Evolutionary conservation across 1,140 invertebrate genomes (phyloP), one percentile per base, ranked within the genome.

Genomic region (Adoxophyes honmai): DNA sequence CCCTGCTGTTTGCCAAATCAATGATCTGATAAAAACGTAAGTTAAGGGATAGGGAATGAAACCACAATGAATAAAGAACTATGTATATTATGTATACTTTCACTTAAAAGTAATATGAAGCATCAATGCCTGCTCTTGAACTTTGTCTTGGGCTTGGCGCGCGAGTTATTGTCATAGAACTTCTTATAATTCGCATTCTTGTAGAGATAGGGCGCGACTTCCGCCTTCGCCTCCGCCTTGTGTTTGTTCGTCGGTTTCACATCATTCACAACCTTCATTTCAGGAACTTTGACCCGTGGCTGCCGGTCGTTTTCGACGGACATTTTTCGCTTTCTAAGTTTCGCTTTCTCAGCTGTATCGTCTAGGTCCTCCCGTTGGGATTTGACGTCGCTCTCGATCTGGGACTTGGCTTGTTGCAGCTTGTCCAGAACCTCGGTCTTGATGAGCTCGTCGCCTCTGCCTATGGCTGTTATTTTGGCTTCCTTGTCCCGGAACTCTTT

Each of bases 401-500:
- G 37, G 1, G 57, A 36, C 39, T 75, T 67, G 1, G 75, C 66
- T 48, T 73, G 59, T 57, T 78, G 66, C 5, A 80, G 35, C 52
- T 80, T 80, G 0, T 48, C n/a, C 8, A 84, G 65, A 14, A 84
- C 77, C 60, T 84, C 81, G 0, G 59, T 51, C 52, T 79, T 75
- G 9, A 84, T 80, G 35, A 80, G 37, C 33, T 78, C 78, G 60
- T 84, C 71, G n/a, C 73, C 81, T 60, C 78, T 70, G 1, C 73
- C 62, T 34, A 84, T 60, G 10, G 75, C 81, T 0, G 68, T 57
- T 15, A 84, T 73, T 63, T 84, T 81, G 1, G 75, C 78, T 68
- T 80, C 77, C 48, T 78, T 81, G 1, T 75, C 69, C 59, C 76
- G 75, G 55, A 64, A 77, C 42, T 78, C 73, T 37, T 75, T 75